Percentiles rank a stretch among this genome's conserved stretches.
Conservation (phyloP, 2,888 invertebrate genomes). For the Empis stercorea region DNA sequence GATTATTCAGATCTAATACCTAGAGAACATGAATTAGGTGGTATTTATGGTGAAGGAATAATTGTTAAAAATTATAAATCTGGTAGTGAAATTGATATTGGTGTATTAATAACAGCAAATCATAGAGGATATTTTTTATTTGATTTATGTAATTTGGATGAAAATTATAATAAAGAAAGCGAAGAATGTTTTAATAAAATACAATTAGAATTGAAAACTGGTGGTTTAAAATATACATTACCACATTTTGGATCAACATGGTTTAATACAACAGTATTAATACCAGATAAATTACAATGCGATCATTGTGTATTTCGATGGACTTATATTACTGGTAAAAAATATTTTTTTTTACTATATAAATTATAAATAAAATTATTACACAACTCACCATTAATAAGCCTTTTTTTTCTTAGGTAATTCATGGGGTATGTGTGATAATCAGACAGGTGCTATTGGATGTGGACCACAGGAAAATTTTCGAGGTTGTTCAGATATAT, state of each 20-base stretch:
- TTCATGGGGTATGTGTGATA: constrained; percentile 32
- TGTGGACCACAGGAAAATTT: constrained; percentile 39
- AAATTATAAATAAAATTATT: no score
- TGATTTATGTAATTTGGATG: constrained; percentile 38
- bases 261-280: constrained; percentile 16
- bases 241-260: constrained; percentile 10
- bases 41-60: constrained; percentile 37
- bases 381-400: no score
- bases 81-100: constrained; percentile 13
- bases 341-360: not conserved
- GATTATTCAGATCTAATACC: constrained; percentile 34
- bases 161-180: constrained; percentile 28
- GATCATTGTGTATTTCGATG: constrained; percentile 39
- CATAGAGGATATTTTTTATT: constrained; percentile 40
- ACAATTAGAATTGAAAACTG: constrained; percentile 20
- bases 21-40: constrained; percentile 41
- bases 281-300: constrained; percentile 34
- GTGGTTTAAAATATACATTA: constrained; percentile 13
- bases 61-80: constrained; percentile 35
- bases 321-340: constrained; percentile 36
- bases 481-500: constrained; percentile 36
- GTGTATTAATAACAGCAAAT: constrained; percentile 36
- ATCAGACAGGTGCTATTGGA: constrained; percentile 28
- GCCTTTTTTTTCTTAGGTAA: constrained; percentile 24
- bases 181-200: constrained; percentile 37